Base-by-base conservation (phyloP, 1,140 invertebrate species). In the Brachionus calyciflorus region DNA sequence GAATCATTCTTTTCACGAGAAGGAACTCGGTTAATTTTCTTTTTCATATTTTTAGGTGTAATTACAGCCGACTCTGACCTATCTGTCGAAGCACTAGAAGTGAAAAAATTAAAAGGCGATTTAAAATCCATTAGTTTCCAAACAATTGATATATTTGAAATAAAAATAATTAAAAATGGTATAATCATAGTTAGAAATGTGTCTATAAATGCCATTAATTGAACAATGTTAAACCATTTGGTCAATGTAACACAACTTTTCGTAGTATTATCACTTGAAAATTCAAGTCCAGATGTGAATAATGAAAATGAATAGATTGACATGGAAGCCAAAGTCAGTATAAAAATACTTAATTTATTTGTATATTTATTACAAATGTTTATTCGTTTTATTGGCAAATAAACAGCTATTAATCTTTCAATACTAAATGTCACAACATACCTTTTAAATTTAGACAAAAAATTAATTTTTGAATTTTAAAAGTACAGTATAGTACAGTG, bases 371-470 rank as follows among this genome's bases (percentile, higher is more conserved):
- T 78, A 73, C 82, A 82, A 17, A 83, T 69, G 26, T 80, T 79
- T 1, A 78, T 80, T 14, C 81, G 79, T 33, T 79, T 79, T 3
- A 84, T 78, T 3, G 84, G 79, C 69, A 83, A 82, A 77, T 82
- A 81, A 6, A 84, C 80, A 2, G 81, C 80, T 17, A 83, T 80
- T 73, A 82, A 83, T 69, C 83, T 17, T 83, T 87, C 75, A 81
- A 84, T 12, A 3, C 83, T 85, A 60, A 85, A 84, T n/a, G 79
- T 79, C 28, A 84, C 83, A 1, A 84, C 60, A 65, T 65, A 65
- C 57, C 57, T 63, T 37, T 19, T n/a, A n/a, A n/a, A n/a, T n/a
- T n/a, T n/a, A n/a, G n/a, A n/a, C n/a, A n/a, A n/a, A n/a, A n/a
- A n/a, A n/a, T n/a, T n/a, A n/a, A n/a, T n/a, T n/a, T n/a, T n/a